Base-by-base conservation (phyloP, 1,140 invertebrate genomes). In the Hermetia illucens region DNA sequence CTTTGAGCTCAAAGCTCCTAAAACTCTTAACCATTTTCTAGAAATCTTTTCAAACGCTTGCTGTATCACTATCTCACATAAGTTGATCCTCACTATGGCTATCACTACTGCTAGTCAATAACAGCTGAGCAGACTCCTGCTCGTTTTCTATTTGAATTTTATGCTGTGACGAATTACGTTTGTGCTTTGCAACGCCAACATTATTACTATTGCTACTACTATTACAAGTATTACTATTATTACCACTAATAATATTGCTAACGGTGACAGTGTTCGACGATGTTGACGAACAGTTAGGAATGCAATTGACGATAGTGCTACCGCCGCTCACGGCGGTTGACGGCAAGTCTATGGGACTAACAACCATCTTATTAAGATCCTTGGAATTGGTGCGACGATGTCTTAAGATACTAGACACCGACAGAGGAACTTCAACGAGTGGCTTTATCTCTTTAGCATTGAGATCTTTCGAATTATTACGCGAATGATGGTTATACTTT, bases 351-450 rank as follows among this genome's bases (percentile, higher is more conserved):
- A 13, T 21, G 36, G 36, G n/a, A 22, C 19, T 13, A 31, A 18
- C 12, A 16, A 39, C 8, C 17, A 34, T 36, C 15, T 52, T 45
- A 41, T 61, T 59, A 34, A 63, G 38, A 46, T 72, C 70, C 48
- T 63, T 65, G 2, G 69, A 71, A 48, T 67, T 64, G 16, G 70
- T 72, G 41, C 70, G 57, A 3, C 70, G 63, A 56, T 72, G 70
- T 3, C 70, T 59, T 32, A 72, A 45, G 34, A 68, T 68, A 39
- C 61, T 70, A 27, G 62, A 49, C 12, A 49, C 60, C 12, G 30
- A 32, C 6, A 13, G 5, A 13, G 30, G 30, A 19, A 9, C 15
- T 19, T 31, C 37, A 6, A 37, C 5, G 5, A 24, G n/a, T 21
- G 9, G n/a, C 10, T 29, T 13, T 21, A 31, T 6, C 5, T 19